Conservation (phyloP, 2,888 invertebrate genomes). For the Atethmia centrago region DNA sequence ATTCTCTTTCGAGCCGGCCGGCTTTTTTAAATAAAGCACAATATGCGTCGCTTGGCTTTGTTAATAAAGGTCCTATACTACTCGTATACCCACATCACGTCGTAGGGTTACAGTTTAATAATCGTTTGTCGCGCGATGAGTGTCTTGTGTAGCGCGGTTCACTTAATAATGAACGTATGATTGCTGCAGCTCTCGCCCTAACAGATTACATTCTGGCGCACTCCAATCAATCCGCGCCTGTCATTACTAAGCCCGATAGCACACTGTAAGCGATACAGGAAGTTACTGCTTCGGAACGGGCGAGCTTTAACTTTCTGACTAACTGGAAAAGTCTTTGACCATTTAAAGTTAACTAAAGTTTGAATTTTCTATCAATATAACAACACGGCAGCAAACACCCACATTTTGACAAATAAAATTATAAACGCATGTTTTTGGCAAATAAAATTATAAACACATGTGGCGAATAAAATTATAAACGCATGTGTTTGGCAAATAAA, state of each 20-base stretch:
- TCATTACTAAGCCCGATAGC: neutral
- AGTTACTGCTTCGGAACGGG: neutral
- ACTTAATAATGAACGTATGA: slow-evolving; percentile 57
- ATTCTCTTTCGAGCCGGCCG: too few species aligned
- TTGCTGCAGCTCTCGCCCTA: slow-evolving; percentile 36
- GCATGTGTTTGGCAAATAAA: too few species aligned
- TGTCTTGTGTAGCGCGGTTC: slow-evolving; percentile 15
- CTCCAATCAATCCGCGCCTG: slow-evolving; percentile 57
- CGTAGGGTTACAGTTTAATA: neutral
- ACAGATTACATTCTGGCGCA: slow-evolving; percentile 57
- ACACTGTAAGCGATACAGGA: slow-evolving; percentile 20
- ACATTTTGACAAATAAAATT: too few species aligned
- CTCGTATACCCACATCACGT: neutral
- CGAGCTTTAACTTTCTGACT: neutral
- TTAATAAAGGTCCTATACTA: neutral
- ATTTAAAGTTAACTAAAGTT: neutral
- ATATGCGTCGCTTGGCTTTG: too few species aligned
- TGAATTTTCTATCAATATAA: neutral
- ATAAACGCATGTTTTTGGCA: too few species aligned
- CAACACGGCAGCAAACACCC: neutral
- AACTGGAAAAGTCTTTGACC: too few species aligned
- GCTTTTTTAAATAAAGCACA: too few species aligned
- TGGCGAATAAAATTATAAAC: too few species aligned
- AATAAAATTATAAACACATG: too few species aligned
- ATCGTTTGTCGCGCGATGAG: slow-evolving; percentile 4